phyloP scores from a whole-genome alignment of 2,113 vertebrate genomes.

The Perca schrenkii region DNA sequence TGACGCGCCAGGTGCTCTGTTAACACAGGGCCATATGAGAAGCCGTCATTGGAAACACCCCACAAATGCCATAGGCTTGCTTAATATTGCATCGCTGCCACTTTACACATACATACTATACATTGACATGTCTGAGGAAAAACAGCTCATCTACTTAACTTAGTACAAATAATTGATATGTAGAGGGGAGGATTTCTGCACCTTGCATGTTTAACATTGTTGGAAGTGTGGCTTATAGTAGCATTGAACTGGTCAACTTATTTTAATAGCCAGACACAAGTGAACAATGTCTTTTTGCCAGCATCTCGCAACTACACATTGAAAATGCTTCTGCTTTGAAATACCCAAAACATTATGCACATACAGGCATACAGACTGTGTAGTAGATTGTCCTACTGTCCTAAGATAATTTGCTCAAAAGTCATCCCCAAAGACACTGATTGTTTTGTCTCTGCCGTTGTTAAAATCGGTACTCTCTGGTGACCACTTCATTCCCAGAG shows the following conservation, averaged over 20 bases:
- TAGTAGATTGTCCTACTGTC: not conserved
- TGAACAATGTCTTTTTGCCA: not conserved
- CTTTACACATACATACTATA: not conserved
- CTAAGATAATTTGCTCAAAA: not conserved
- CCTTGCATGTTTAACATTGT: not conserved
- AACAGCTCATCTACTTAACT: conserved; percentile 8
- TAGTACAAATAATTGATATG: not conserved
- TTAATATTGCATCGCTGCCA: conserved; percentile 44
- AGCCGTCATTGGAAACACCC: not conserved
- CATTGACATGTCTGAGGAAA: conserved; percentile 9
- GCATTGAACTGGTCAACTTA: not conserved
- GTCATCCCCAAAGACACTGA: not conserved
- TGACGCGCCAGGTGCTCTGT: no score
- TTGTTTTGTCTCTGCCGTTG: not conserved
- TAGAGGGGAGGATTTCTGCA: not conserved
- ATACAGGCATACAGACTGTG: not conserved
- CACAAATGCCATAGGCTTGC: not conserved
- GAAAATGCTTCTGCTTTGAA: not conserved
- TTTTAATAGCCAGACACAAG: no score
- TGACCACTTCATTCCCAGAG: not conserved
- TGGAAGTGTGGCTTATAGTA: not conserved
- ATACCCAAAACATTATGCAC: not conserved
- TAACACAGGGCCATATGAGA: no score
- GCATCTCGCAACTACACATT: not conserved
- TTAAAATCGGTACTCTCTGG: conserved; percentile 6